Percentiles rank a stretch among this genome's conserved stretches.
These are phyloP conservation scores for Saccostrea echinata DNA, from an alignment of 1,140 invertebrate species.

Conservation along the genomic window DNA sequence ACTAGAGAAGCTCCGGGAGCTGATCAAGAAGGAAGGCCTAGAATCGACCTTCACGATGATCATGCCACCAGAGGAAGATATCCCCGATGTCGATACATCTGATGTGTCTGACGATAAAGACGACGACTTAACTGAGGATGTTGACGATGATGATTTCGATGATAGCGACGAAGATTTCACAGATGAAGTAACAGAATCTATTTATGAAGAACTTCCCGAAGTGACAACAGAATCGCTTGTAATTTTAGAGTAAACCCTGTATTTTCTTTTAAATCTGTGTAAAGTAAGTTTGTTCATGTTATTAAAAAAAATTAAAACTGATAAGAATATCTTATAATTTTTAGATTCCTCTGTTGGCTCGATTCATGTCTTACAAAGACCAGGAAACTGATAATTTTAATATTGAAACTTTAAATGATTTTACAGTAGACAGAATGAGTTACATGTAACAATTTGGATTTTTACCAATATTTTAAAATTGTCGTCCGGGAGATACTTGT, in stretches of 20 bases:
- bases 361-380: no score
- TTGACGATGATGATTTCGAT: neutral
- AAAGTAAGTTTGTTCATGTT: neutral
- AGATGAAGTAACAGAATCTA: neutral
- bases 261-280: neutral
- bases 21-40: slow-evolving; percentile 8
- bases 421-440: no score
- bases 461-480: no score
- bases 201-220: neutral
- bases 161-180: neutral
- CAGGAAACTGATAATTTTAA: no score
- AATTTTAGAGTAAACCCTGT: neutral
- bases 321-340: no score
- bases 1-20: slow-evolving; percentile 10
- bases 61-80: slow-evolving; percentile 11
- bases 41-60: neutral
- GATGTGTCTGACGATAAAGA: neutral
- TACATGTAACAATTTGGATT: no score
- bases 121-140: neutral
- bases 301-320: neutral
- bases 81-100: neutral
- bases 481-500: no score
- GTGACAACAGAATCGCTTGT: neutral
- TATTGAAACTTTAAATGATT: no score
- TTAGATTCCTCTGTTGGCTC: no score